A percentile compares a stretch with the other conserved stretches of the same genome.
These are phyloP conservation scores for Eurystomus glaucurus DNA, from an alignment of 2,797 vertebrate genomes.

Conservation along the genomic window DNA sequence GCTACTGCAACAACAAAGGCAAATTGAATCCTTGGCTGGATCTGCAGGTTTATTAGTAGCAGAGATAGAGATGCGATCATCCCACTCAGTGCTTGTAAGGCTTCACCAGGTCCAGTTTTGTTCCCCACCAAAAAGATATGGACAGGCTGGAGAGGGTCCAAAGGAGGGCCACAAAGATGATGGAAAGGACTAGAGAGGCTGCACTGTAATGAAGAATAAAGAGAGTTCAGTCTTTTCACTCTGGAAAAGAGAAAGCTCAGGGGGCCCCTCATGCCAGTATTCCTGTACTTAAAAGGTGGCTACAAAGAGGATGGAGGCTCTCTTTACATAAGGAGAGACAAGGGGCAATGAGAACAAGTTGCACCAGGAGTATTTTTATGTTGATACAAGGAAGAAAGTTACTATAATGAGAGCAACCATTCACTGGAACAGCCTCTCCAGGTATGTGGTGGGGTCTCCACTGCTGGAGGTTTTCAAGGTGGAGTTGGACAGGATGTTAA, in stretches of 20 bases:
- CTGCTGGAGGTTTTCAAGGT: neutral
- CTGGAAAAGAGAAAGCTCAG: neutral
- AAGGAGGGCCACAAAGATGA: rapidly evolving
- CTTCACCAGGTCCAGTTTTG: neutral
- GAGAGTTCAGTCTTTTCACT: neutral
- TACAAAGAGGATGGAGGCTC: neutral
- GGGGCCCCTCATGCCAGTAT: rapidly evolving
- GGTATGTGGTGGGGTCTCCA: too few species aligned
- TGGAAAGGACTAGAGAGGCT: neutral
- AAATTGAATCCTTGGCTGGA: neutral
- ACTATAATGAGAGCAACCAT: neutral
- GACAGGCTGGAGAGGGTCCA: neutral
- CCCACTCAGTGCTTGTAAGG: rapidly evolving
- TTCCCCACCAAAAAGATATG: neutral
- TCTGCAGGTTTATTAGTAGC: neutral
- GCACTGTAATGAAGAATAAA: rapidly evolving
- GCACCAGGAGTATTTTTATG: neutral
- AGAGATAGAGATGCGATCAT: neutral
- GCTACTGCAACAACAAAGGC: neutral
- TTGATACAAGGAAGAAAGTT: neutral
- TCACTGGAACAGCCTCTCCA: neutral
- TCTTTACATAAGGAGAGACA: neutral
- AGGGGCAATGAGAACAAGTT: neutral
- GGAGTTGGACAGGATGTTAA: neutral
- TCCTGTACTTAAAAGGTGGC: neutral